Evolutionary conservation across 2,888 invertebrate species (phyloP), one percentile per base, ranked within the genome.

Genomic region (Dysmachus trigonus): DNA sequence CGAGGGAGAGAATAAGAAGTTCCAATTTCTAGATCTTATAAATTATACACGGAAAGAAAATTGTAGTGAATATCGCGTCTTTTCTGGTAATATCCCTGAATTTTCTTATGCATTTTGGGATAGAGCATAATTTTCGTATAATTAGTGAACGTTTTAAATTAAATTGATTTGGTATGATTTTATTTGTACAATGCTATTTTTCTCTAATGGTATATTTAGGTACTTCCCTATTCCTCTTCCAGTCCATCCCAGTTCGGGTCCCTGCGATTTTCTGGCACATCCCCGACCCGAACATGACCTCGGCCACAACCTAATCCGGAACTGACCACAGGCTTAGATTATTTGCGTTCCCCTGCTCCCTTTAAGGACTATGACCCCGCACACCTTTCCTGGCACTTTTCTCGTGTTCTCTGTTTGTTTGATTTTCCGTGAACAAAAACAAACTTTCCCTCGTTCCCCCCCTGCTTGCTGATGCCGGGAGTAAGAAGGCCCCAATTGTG

Each of bases 381-480:
- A 22, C 22, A 62, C 62, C 62, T 62, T 47, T 0, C 7, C 62
- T 10, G 22, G 62, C 33, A 38, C 27, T 41, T 47, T 38, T 77
- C 27, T 8, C 74, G 35, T 38, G 13, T 76, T 38, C 41, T 47
- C 38, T 41, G 41, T 31, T 77, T 77, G 38, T 77, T 77, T 77
- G 77, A 77, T 77, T 77, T 77, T 22, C 38, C 47, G 47, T 77
- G 77, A 77, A 51, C 30, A 77, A 77, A 47, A 77, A 47, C 47
- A 77, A 77, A 77, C 77, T 77, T 77, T 77, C 27, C 30, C 47
- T 18, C 51, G 51, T 51, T 51, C 51, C 38, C 38, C 10, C 15
- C 6, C 1, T 47, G 0, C 41, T 41, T 41, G n/a, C n/a, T 41
- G 41, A 41, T 27, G 10, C 1, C 7, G 27, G 62, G 27, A 10